These are phyloP conservation scores for Eudasyphora cyanicolor DNA, from an alignment of 2,888 invertebrate genomes.

Conservation along the genomic window DNA sequence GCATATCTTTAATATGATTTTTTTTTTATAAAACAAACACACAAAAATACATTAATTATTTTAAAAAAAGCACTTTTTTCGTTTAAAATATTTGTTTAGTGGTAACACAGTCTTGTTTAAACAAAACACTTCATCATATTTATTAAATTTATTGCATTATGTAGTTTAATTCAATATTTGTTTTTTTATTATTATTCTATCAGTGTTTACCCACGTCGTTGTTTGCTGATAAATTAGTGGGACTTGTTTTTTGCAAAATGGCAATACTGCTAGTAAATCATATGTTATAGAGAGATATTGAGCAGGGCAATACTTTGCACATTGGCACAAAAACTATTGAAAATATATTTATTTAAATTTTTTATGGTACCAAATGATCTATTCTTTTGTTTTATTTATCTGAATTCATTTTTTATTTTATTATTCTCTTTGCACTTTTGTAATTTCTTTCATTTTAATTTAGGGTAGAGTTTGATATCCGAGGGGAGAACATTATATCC, in stretches of 20 bases:
- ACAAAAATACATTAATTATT: neutral
- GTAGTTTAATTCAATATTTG: conserved; percentile 28
- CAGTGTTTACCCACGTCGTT: neutral
- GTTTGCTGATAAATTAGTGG: neutral
- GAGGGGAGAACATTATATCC: too few relatives aligned
- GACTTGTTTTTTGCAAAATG: neutral
- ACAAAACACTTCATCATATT: neutral
- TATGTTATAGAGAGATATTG: too few relatives aligned
- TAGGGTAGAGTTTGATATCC: too few relatives aligned
- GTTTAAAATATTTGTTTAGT: neutral
- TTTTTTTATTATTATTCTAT: neutral
- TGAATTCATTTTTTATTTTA: too few relatives aligned
- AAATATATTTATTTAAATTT: too few relatives aligned
- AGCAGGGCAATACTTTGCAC: too few relatives aligned
- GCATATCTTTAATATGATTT: conserved; percentile 50
- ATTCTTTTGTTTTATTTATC: too few relatives aligned
- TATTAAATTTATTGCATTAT: conserved; percentile 3
- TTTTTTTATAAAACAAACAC: neutral
- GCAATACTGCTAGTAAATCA: too few relatives aligned
- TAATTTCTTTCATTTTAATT: too few relatives aligned
- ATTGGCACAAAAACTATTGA: too few relatives aligned
- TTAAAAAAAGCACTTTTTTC: neutral
- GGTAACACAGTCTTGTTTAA: neutral
- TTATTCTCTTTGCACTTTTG: too few relatives aligned
- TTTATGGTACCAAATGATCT: too few relatives aligned